phyloP scores from a whole-genome alignment of 2,888 invertebrate species.

The Coleophora deauratella region DNA sequence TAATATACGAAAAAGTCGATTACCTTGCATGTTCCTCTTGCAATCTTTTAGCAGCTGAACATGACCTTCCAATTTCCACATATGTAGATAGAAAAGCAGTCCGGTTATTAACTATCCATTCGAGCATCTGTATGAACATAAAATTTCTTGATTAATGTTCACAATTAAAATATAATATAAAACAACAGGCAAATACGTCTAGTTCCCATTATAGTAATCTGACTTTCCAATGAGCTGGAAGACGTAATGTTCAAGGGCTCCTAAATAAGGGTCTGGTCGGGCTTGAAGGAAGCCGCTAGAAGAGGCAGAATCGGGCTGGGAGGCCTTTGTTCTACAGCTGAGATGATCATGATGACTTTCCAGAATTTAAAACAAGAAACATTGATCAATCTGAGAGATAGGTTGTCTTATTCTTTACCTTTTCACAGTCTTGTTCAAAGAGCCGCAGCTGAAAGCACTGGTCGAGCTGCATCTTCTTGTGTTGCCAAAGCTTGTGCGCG shows the following conservation, averaged over 20 bases:
- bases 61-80: constrained; percentile 95
- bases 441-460: constrained; percentile 96
- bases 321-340: too few species aligned
- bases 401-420: constrained; percentile 68
- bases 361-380: too few species aligned
- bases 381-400: too few species aligned
- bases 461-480: constrained; percentile 94
- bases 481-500: constrained; percentile 94
- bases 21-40: constrained; percentile 94
- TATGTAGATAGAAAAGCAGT: constrained; percentile 96
- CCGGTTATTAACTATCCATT: constrained; percentile 97
- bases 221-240: too few species aligned
- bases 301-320: too few species aligned
- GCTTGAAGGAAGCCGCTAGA: too few species aligned
- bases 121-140: constrained; percentile 90
- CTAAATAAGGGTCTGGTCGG: too few species aligned
- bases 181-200: too few species aligned
- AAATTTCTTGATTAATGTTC: constrained; percentile 9
- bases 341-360: too few species aligned
- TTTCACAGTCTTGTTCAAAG: constrained; percentile 98
- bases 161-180: background rate
- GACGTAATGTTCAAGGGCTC: too few species aligned
- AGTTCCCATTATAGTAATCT: too few species aligned
- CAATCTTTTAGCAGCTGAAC: constrained; percentile 90
- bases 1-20: background rate